Percentiles rank a stretch among this genome's conserved stretches.
These are phyloP conservation scores for Leucania comma DNA, from an alignment of 2,888 invertebrate genomes.

Conservation along the genomic window DNA sequence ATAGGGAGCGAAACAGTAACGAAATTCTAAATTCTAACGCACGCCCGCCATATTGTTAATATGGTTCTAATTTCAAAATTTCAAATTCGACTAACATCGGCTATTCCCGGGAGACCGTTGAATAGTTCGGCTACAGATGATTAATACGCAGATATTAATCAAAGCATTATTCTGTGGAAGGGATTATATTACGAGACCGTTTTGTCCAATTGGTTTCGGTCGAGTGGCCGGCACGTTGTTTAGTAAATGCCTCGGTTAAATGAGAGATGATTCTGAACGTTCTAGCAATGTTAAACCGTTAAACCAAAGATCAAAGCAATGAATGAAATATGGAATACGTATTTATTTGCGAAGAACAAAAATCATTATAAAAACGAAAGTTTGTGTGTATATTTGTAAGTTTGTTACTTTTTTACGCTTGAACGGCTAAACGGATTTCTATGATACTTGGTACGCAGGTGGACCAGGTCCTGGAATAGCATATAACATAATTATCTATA, in stretches of 20 bases:
- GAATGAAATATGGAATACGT: constrained; percentile 1
- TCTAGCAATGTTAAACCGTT: not conserved
- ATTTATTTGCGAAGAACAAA: not conserved
- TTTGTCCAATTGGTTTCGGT: constrained; percentile 49
- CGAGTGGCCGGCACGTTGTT: constrained; percentile 39
- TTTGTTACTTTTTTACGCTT: too few relatives aligned
- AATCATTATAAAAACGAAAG: not conserved
- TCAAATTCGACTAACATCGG: constrained; percentile 80
- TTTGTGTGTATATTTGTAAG: too few relatives aligned
- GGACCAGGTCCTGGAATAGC: too few relatives aligned
- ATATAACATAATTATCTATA: too few relatives aligned
- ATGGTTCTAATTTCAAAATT: constrained; percentile 82
- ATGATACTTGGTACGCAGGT: too few relatives aligned
- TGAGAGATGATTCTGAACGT: constrained; percentile 8
- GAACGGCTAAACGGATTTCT: too few relatives aligned
- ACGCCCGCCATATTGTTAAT: constrained; percentile 79
- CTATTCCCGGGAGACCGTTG: constrained; percentile 81
- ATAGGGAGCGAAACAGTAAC: constrained; percentile 64
- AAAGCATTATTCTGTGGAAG: constrained; percentile 77
- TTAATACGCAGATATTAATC: constrained; percentile 85
- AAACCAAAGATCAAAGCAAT: constrained; percentile 8
- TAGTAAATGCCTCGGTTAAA: constrained; percentile 29
- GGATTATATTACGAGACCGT: constrained; percentile 52
- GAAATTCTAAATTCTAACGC: constrained; percentile 71
- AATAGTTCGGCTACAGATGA: constrained; percentile 85